phyloP scores from a whole-genome alignment of 37 sponge, comb jelly and placozoan species.

The Corticium candelabrum region DNA sequence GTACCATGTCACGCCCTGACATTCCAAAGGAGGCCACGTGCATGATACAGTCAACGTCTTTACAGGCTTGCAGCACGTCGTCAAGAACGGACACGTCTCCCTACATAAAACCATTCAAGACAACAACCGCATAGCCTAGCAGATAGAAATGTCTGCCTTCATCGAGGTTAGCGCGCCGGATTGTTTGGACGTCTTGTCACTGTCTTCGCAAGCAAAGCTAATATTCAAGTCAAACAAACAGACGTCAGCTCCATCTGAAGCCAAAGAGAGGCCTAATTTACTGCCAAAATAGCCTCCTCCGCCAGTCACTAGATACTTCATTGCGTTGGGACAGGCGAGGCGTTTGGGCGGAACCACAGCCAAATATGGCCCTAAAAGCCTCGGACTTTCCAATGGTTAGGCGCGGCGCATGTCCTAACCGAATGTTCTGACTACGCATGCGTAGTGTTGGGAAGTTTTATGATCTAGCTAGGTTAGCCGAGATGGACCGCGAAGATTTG shows the following conservation, averaged over 20 bases:
- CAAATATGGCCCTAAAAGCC: too few relatives aligned
- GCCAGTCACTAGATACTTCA: slow-evolving; percentile 39
- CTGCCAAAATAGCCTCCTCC: slow-evolving; percentile 64
- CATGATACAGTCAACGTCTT: slow-evolving; percentile 27
- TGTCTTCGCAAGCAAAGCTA: too few relatives aligned
- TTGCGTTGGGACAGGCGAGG: too few relatives aligned
- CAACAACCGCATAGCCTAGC: too few relatives aligned
- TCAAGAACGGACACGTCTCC: slow-evolving; percentile 36
- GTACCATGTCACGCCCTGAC: slow-evolving; percentile 65
- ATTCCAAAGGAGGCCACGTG: slow-evolving; percentile 73
- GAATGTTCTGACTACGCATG: too few relatives aligned
- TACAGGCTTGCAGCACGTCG: slow-evolving; percentile 10
- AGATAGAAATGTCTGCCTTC: too few relatives aligned
- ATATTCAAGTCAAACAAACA: slow-evolving; percentile 34
- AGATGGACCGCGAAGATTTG: not conserved
- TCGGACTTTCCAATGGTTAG: too few relatives aligned
- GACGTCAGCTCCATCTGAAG: slow-evolving; percentile 29
- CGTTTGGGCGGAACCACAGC: too few relatives aligned
- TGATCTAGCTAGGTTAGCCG: too few relatives aligned
- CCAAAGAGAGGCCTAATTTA: slow-evolving; percentile 16
- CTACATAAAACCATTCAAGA: slow-evolving; percentile 26
- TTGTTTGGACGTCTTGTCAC: too few relatives aligned
- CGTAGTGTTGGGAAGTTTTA: too few relatives aligned
- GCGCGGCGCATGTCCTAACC: too few relatives aligned
- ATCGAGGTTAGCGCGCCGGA: not conserved